Base-by-base conservation (phyloP, 2,113 vertebrate species). In the Oncorhynchus mykiss region DNA sequence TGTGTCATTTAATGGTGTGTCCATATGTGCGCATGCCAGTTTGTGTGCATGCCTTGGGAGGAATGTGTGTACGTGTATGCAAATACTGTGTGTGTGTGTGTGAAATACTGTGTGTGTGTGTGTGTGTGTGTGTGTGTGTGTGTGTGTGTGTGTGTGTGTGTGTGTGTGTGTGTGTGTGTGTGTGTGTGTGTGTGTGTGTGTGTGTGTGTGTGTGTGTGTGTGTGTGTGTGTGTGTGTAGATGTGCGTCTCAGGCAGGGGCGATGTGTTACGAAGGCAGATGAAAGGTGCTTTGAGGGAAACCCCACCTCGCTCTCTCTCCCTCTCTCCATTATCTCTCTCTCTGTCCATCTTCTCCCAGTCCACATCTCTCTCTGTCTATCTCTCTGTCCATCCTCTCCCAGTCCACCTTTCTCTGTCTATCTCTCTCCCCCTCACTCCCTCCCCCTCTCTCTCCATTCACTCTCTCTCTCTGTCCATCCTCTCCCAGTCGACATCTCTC, bases 251-350 rank as follows among this genome's bases (percentile, higher is more conserved):
- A 71, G 75, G 65, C 81, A 13, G 62, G 80, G 74, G 76, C 67
- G 76, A 69, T 20, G 67, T 71, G 84, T 84, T 87, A 76, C 80
- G 75, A 87, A 77, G 84, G 81, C 39, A 82, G 88, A 89, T 89
- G 82, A 88, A 91, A 90, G 85, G 73, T 3, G 71, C 89, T 90
- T 88, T 91, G 85, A 90, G 74, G 73, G 73, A 29, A 76, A 82
- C 64, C 64, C 76, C 25, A 69, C 76, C 76, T 81, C 82, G 72
- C 80, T 82, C 77, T 73, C 79, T 80, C 13, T 78, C 20, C 45
- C 75, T 78, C 81, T 80, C 4, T 29, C 29, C 5, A 24, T 4
- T 4, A 31, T 31, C 29, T 31, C 29, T 82, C 78, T 77, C 81
- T 77, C 78, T 76, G 84, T 73, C 79, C 34, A 48, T 22, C 16